Base-by-base conservation (phyloP, 2,113 vertebrate species). In the Phocoena sinus region DNA sequence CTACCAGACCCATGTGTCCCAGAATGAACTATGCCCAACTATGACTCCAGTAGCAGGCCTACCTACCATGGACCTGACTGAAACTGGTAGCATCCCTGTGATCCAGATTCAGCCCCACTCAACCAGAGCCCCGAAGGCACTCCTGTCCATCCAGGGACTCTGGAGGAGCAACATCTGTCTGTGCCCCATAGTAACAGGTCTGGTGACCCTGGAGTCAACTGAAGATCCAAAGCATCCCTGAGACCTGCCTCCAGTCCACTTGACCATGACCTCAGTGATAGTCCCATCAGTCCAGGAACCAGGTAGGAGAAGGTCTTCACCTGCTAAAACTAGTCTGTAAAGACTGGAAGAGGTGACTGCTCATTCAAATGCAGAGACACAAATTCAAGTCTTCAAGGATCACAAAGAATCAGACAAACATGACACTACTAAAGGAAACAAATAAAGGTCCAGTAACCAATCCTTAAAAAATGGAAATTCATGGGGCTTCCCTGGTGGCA, bases 31-130 rank as follows among this genome's bases (percentile, higher is more conserved):
- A n/a, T 8, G 8, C 20, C 12, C 31, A 2, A 13, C 67, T 7
- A 20, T 4, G 20, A 5, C 33, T 1, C 28, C 20, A 8, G 3
- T 41, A 53, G 33, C 1, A 47, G 13, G n/a, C 14, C 33, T 8
- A 38, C 41, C 20, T 8, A 2, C 56, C 21, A 10, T 1, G 17
- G 20, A 13, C 41, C 9, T 11, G 25, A 63, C 3, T 28, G 63
- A 20, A 15, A 70, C 56, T 36, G 18, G 68, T 20, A 70, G 68
- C 18, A 70, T 18, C 65, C 63, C 76, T 58, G 47, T 68, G 8
- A 23, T 8, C 20, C 20, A n/a, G 6, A 11, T 56, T 10, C 81
- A 65, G 18, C 21, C 38, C 18, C 38, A 41, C 8, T 73, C 53
- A 70, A 70, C 68, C 20, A 70, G 18, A 70, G 18, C n/a, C n/a